Conservation (phyloP, 2,888 invertebrate species). For the Tuta absoluta region DNA sequence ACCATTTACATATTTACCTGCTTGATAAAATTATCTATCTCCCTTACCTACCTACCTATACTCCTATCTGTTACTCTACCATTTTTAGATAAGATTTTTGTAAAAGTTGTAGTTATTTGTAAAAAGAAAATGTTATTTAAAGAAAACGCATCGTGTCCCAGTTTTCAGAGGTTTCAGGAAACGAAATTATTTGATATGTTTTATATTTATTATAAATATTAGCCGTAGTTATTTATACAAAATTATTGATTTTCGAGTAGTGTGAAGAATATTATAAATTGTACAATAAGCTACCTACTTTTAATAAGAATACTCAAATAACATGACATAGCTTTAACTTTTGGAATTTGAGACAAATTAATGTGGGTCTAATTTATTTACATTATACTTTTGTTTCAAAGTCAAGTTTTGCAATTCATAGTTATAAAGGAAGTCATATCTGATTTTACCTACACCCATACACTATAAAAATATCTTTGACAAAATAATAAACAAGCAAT, state of each 20-base stretch:
- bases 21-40: too few species aligned
- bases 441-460: too few species aligned
- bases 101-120: constrained; percentile 31
- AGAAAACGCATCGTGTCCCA: constrained; percentile 19
- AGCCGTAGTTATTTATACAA: constrained; percentile 42
- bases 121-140: background rate
- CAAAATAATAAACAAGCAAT: too few species aligned
- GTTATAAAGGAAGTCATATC: too few species aligned
- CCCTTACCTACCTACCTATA: background rate
- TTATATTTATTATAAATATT: constrained; percentile 34
- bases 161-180: constrained; percentile 41
- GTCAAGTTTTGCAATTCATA: background rate
- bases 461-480: too few species aligned
- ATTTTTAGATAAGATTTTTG: constrained; percentile 30
- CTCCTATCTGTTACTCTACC: constrained; percentile 4
- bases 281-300: constrained; percentile 15
- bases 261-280: constrained; percentile 20
- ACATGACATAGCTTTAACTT: constrained; percentile 31
- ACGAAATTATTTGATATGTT: constrained; percentile 47
- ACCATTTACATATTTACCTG: background rate
- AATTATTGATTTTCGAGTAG: constrained; percentile 22
- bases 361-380: background rate
- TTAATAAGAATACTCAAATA: constrained; percentile 29
- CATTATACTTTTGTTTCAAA: too few species aligned
- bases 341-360: constrained; percentile 20